A percentile compares a stretch with the other conserved stretches of the same genome.
phyloP scores from a whole-genome alignment of 2,113 vertebrate species.

The Clupea harengus region DNA sequence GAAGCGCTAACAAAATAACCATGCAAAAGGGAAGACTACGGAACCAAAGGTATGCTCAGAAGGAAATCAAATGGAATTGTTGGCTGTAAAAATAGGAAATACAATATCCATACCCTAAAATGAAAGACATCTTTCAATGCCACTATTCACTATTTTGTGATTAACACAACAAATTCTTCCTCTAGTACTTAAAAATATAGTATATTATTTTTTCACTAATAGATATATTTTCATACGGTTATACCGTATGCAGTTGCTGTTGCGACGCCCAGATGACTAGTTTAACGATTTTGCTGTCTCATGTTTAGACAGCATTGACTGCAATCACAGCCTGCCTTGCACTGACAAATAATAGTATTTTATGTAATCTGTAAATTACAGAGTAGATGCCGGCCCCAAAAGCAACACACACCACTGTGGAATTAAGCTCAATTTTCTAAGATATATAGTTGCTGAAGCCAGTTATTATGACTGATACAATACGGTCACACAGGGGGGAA shows the following conservation, averaged over 20 bases:
- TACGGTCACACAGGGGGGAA: slow-evolving; percentile 55
- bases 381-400: slow-evolving; percentile 41
- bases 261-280: neutral
- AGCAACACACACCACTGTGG: slow-evolving; percentile 19
- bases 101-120: neutral
- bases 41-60: neutral
- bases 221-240: neutral
- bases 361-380: slow-evolving; percentile 64
- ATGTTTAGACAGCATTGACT: slow-evolving; percentile 31
- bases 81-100: neutral
- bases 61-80: neutral
- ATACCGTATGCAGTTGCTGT: neutral
- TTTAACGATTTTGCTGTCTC: neutral
- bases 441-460: slow-evolving; percentile 47
- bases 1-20: neutral
- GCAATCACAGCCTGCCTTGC: slow-evolving; percentile 29
- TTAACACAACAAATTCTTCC: neutral
- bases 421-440: slow-evolving; percentile 44
- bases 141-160: neutral
- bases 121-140: neutral
- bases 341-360: slow-evolving; percentile 59
- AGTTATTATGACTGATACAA: slow-evolving; percentile 61
- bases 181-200: neutral
- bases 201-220: neutral
- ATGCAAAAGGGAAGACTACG: neutral